phyloP scores from a whole-genome alignment of 2,888 invertebrate species.

The Cistogaster globosa region DNA sequence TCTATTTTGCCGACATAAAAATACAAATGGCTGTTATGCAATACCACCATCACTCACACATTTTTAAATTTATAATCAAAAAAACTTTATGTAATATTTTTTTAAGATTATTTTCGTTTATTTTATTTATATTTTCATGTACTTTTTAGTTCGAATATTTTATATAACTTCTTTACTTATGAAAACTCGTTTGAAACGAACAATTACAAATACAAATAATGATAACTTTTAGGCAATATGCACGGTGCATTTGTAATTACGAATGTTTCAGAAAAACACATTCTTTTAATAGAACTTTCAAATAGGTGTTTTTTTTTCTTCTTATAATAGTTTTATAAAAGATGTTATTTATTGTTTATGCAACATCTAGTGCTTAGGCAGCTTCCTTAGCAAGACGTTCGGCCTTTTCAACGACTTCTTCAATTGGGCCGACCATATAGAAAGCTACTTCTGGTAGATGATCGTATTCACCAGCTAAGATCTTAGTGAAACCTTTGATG shows the following conservation, averaged over 20 bases:
- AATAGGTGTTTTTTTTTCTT: slow-evolving; percentile 2
- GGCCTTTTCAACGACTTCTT: slow-evolving; percentile 93
- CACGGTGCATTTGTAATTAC: slow-evolving; percentile 9
- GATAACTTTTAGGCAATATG: slow-evolving; percentile 16
- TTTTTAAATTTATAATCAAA: neutral
- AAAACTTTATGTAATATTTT: neutral
- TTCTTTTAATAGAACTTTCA: slow-evolving; percentile 61
- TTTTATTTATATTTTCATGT: slow-evolving; percentile 54
- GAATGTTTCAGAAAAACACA: slow-evolving; percentile 45
- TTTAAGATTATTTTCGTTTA: slow-evolving; percentile 20
- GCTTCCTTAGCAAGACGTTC: slow-evolving; percentile 83
- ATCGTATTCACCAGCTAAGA: slow-evolving; percentile 92
- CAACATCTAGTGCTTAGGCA: slow-evolving; percentile 71
- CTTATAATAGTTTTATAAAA: slow-evolving; percentile 17
- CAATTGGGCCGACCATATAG: slow-evolving; percentile 97
- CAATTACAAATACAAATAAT: slow-evolving; percentile 59
- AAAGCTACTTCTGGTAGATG: slow-evolving; percentile 97
- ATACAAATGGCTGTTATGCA: too few relatives aligned
- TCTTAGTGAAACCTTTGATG: slow-evolving; percentile 93
- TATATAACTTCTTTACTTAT: slow-evolving; percentile 55
- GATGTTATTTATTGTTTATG: slow-evolving; percentile 41
- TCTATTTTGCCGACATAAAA: neutral
- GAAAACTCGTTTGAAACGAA: slow-evolving; percentile 63
- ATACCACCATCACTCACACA: slow-evolving; percentile 26
- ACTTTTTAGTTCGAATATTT: slow-evolving; percentile 47